Evolutionary conservation across 2,888 invertebrate genomes (phyloP), one percentile per base, ranked within the genome.

Genomic region (Drosophila limbata): DNA sequence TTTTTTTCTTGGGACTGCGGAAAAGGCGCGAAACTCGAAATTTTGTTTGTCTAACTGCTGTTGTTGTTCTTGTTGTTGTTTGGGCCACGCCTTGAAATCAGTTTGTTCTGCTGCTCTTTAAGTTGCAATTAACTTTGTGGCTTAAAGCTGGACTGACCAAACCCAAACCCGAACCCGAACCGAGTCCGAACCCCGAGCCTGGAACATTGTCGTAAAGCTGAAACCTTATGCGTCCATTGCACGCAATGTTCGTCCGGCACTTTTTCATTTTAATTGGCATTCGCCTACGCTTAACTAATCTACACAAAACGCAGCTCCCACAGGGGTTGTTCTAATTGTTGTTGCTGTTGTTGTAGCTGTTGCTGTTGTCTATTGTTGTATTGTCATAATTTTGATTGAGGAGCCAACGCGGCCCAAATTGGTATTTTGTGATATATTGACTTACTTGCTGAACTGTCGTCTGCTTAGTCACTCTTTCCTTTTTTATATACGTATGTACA

Each of bases 381-480:
- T 86, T 88, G 91, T 87, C 90, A 90, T 90, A 90, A 90, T 90
- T 90, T 90, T 91, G 90, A 90, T 90, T 90, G 91, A 90, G 88
- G 73, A 89, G 79, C 73, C 68, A 69, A 74, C 72, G 71, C 84
- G 73, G 60, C 77, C 81, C 79, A 88, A 84, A 89, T 87, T 83
- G 83, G 76, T 86, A 82, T 84, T 85, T 86, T 86, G 80, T 88
- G 88, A 86, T 86, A 86, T 86, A 88, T 86, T 88, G 86, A 86
- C 86, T 86, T 70, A 75, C 72, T 66, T 59, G 71, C 80, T 84
- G 57, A 83, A 83, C 81, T 75, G 71, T 81, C 71, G 72, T 73
- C 88, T 88, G 85, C 86, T 85, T 88, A 84, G 85, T 86, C 85
- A 85, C 67, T 88, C 62, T 35, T 17, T 47, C n/a, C 19, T 4